Evolutionary conservation across 1,140 invertebrate species (phyloP).

Genomic region (Thalassaphorura encarpata): DNA sequence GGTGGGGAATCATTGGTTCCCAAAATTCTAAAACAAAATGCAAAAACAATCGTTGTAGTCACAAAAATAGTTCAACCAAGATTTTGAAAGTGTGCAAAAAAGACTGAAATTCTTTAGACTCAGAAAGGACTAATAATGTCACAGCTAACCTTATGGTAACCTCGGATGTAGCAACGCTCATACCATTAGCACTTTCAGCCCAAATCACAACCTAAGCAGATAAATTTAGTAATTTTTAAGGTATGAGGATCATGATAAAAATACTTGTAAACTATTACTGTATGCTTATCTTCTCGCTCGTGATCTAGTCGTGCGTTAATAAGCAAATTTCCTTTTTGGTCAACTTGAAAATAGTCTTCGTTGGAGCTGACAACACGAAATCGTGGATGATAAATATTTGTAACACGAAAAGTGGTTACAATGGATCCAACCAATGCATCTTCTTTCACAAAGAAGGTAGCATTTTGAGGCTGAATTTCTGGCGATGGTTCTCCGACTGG

Average conservation of each 20-base stretch:
- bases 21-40: too few species aligned
- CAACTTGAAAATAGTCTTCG: constrained; percentile 31
- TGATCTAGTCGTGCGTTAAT: constrained; percentile 28
- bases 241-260: background rate
- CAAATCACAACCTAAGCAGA: constrained; percentile 29
- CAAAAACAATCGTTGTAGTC: too few species aligned
- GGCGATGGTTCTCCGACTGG: constrained; percentile 22
- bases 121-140: too few species aligned
- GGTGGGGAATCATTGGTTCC: constrained; percentile 16
- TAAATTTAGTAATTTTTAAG: background rate
- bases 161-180: constrained; percentile 37
- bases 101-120: too few species aligned
- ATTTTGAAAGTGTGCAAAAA: too few species aligned
- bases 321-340: constrained; percentile 27
- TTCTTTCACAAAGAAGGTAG: constrained; percentile 32
- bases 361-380: constrained; percentile 31
- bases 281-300: constrained; percentile 31
- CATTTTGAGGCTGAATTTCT: constrained; percentile 33
- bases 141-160: constrained; percentile 41
- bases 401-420: constrained; percentile 30
- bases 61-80: too few species aligned
- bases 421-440: constrained; percentile 29
- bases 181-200: constrained; percentile 37
- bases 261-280: constrained; percentile 19
- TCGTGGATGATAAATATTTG: constrained; percentile 24